Conservation (phyloP, 2,888 invertebrate genomes). For the Cataglyphis altisquamis region DNA sequence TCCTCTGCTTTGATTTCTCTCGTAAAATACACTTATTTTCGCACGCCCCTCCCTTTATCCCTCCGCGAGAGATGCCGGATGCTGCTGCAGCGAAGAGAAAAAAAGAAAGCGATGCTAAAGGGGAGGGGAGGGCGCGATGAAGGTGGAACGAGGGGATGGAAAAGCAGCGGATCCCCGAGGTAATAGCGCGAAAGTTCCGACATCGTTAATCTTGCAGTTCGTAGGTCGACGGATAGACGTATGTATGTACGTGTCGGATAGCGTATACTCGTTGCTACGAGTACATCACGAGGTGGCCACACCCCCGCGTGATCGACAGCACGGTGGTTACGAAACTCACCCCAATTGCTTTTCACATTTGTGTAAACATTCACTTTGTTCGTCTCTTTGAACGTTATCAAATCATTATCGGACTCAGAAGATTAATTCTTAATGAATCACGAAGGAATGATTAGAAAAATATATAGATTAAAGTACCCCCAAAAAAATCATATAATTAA, state of each 20-base stretch:
- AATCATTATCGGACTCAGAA: neutral
- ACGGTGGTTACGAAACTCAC: constrained; percentile 67
- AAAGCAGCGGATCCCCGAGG: constrained; percentile 61
- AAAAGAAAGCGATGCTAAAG: neutral
- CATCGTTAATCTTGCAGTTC: constrained; percentile 80
- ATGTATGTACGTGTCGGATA: constrained; percentile 52
- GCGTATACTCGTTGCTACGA: constrained; percentile 53
- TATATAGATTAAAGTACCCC: neutral
- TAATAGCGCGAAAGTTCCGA: constrained; percentile 77
- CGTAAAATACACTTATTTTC: neutral
- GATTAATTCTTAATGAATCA: neutral
- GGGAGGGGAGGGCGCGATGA: neutral
- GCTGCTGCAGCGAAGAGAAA: neutral
- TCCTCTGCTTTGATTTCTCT: neutral
- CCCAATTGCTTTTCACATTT: neutral
- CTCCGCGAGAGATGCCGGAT: neutral
- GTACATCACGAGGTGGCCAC: constrained; percentile 51
- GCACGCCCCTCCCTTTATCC: neutral
- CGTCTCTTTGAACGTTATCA: neutral
- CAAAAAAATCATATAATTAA: neutral
- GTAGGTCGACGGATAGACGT: constrained; percentile 64
- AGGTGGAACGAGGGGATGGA: constrained; percentile 36
- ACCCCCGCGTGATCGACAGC: constrained; percentile 54
- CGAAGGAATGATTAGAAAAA: neutral
- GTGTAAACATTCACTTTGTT: neutral